A percentile compares a stretch with the other conserved stretches of the same genome.
These are phyloP conservation scores for Huso huso DNA, from an alignment of 2,797 vertebrate species.

Conservation along the genomic window DNA sequence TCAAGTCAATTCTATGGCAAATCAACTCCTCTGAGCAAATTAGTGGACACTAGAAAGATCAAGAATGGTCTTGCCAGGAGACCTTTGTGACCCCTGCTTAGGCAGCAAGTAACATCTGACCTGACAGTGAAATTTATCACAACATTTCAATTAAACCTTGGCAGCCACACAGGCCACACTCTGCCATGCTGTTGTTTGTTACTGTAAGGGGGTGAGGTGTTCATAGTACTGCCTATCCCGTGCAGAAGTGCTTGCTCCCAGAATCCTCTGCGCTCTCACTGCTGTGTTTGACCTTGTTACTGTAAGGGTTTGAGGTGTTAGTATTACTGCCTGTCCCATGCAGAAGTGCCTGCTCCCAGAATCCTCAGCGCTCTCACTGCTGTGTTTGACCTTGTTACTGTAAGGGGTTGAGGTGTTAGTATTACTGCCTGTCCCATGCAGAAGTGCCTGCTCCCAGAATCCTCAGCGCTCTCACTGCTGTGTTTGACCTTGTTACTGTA, in stretches of 20 bases:
- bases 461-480: too few relatives aligned
- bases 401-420: constrained; percentile 27
- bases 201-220: constrained; percentile 20
- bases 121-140: constrained; percentile 70
- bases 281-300: constrained; percentile 31
- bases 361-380: constrained; percentile 4
- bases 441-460: neutral
- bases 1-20: constrained; percentile 53
- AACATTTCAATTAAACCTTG: constrained; percentile 77
- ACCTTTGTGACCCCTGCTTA: constrained; percentile 61
- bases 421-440: too few relatives aligned
- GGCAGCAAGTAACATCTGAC: constrained; percentile 67
- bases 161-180: constrained; percentile 43
- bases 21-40: constrained; percentile 64
- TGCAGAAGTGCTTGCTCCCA: too few relatives aligned
- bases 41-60: constrained; percentile 67
- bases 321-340: constrained; percentile 4
- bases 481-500: constrained; percentile 46
- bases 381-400: constrained; percentile 50
- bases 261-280: neutral
- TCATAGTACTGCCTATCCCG: constrained; percentile 7
- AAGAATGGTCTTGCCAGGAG: constrained; percentile 55
- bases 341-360: neutral
- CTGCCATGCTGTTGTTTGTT: constrained; percentile 31
- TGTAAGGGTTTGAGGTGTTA: constrained; percentile 28